phyloP scores from a whole-genome alignment of 2,888 invertebrate genomes.

The Chrysodeixis includens region DNA sequence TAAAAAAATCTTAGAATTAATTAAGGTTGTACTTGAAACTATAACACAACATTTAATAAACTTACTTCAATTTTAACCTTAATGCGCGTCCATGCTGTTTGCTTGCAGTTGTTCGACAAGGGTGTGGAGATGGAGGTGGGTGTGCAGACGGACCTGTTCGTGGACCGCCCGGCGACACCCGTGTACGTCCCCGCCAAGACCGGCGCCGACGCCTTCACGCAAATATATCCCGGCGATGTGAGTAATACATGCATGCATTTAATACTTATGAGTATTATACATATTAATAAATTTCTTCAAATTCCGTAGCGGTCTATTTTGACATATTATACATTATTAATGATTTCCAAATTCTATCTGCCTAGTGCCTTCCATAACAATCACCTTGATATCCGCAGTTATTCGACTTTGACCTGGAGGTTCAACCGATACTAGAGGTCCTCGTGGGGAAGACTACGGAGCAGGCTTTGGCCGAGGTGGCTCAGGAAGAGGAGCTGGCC shows the following conservation, averaged over 20 bases:
- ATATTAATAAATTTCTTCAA: no score
- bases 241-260: conserved; percentile 73
- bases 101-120: conserved; percentile 90
- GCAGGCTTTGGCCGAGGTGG: conserved; percentile 96
- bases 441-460: conserved; percentile 97
- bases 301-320: no score
- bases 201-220: conserved; percentile 94
- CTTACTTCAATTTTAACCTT: not conserved
- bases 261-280: no score
- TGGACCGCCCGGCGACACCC: conserved; percentile 95
- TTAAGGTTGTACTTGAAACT: no score
- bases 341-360: not conserved
- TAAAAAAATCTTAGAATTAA: no score
- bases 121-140: conserved; percentile 93
- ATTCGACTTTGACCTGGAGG: conserved; percentile 97
- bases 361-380: not conserved
- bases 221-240: conserved; percentile 97
- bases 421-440: conserved; percentile 96
- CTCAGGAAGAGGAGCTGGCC: conserved; percentile 97
- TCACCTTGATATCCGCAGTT: conserved; percentile 84
- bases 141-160: conserved; percentile 96
- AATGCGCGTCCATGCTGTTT: conserved; percentile 7
- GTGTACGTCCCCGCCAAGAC: conserved; percentile 93
- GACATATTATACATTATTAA: no score
- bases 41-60: no score